These are phyloP conservation scores for Urocynchramus pylzowi DNA, from an alignment of 2,113 vertebrate species.

Conservation along the genomic window DNA sequence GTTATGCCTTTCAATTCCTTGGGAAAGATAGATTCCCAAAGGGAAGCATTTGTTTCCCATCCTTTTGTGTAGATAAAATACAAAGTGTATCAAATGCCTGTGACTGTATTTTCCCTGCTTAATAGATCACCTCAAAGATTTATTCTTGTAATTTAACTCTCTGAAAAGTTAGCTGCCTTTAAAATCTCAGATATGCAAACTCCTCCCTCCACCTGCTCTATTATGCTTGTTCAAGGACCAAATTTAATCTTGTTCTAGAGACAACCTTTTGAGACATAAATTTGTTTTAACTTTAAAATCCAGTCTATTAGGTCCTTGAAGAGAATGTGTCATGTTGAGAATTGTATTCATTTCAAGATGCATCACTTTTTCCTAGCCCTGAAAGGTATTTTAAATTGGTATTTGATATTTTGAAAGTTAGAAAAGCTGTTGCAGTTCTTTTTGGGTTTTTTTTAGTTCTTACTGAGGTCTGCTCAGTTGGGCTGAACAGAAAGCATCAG, in stretches of 20 bases:
- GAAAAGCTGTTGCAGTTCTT: not conserved
- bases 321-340: not conserved
- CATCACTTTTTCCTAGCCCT: not conserved
- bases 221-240: not conserved
- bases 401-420: not conserved
- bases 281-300: not conserved
- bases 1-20: not conserved
- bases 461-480: not conserved
- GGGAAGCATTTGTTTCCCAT: not conserved
- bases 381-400: not conserved
- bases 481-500: not conserved
- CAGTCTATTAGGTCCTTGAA: not conserved
- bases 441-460: not conserved
- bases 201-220: not conserved
- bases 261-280: not conserved
- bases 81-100: not conserved
- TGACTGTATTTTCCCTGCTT: not conserved
- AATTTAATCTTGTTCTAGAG: not conserved
- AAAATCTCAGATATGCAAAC: not conserved
- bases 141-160: not conserved
- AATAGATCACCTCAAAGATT: not conserved
- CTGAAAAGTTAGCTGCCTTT: constrained; percentile 5
- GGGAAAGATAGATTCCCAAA: not conserved
- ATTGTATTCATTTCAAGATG: not conserved
- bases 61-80: not conserved